Percentiles rank a stretch among this genome's conserved stretches.
Evolutionary conservation across 1,140 invertebrate genomes (phyloP).

Genomic region (Halesus radiatus): DNA sequence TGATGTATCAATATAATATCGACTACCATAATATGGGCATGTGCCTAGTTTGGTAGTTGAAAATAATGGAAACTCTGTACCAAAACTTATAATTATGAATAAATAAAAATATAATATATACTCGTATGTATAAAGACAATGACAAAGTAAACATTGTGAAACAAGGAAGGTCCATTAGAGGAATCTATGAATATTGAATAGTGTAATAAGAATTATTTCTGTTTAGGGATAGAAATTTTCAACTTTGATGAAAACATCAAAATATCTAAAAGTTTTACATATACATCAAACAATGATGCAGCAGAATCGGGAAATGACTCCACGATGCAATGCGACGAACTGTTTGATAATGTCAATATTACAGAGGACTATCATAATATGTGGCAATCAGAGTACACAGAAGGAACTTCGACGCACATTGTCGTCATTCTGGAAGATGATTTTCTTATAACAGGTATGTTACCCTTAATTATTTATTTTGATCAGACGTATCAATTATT

Average conservation of each 20-base stretch:
- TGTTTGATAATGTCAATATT: conserved; percentile 74
- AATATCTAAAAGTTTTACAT: conserved; percentile 40
- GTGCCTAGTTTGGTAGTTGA: too few species aligned
- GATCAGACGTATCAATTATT: background rate
- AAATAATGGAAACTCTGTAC: too few species aligned
- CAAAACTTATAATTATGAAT: too few species aligned
- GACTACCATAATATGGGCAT: too few species aligned
- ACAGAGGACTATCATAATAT: conserved; percentile 73
- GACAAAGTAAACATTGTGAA: too few species aligned
- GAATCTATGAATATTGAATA: too few species aligned
- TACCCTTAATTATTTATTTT: background rate
- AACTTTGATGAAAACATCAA: conserved; percentile 45
- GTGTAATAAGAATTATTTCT: background rate
- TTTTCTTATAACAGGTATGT: conserved; percentile 69
- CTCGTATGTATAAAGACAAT: too few species aligned
- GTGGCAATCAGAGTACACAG: conserved; percentile 71
- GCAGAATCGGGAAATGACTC: conserved; percentile 5
- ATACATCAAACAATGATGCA: background rate
- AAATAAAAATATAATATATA: too few species aligned
- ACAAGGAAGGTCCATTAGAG: too few species aligned
- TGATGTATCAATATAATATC: too few species aligned
- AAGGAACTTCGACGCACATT: conserved; percentile 65
- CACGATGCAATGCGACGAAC: conserved; percentile 61
- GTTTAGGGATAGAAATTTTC: conserved; percentile 56
- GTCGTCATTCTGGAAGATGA: conserved; percentile 70